Evolutionary conservation across 1,140 invertebrate species (phyloP).

Genomic region (Ladona fulva): DNA sequence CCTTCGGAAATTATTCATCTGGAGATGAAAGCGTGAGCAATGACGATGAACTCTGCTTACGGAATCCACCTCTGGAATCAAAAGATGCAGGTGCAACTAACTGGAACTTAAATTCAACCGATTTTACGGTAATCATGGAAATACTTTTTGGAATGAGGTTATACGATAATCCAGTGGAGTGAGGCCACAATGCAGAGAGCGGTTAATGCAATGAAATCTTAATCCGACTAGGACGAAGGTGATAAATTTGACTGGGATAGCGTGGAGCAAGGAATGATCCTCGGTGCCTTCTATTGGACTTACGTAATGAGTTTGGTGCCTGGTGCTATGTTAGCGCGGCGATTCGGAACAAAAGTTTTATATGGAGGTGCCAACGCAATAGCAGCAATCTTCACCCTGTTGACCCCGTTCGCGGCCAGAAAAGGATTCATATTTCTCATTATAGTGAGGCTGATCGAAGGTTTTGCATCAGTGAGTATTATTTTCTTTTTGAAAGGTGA

Average conservation of each 20-base stretch:
- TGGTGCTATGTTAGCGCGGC: constrained; percentile 34
- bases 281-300: constrained; percentile 29
- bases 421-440: constrained; percentile 30
- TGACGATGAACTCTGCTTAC: too few species aligned
- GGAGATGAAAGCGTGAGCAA: too few species aligned
- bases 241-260: constrained; percentile 26
- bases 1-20: too few species aligned
- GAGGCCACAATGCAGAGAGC: too few species aligned
- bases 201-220: too few species aligned
- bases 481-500: too few species aligned
- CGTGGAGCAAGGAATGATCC: constrained; percentile 27
- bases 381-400: constrained; percentile 38
- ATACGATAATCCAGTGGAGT: too few species aligned
- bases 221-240: neutral
- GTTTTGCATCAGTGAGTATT: constrained; percentile 30
- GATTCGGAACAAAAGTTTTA: constrained; percentile 34
- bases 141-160: too few species aligned
- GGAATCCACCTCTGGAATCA: too few species aligned
- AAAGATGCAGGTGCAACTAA: too few species aligned
- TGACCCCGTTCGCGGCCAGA: constrained; percentile 28
- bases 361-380: constrained; percentile 37
- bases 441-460: constrained; percentile 38
- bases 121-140: too few species aligned
- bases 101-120: too few species aligned
- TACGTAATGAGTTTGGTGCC: constrained; percentile 27